Conservation (phyloP, 2,888 invertebrate species). For the Zelleria hepariella region DNA sequence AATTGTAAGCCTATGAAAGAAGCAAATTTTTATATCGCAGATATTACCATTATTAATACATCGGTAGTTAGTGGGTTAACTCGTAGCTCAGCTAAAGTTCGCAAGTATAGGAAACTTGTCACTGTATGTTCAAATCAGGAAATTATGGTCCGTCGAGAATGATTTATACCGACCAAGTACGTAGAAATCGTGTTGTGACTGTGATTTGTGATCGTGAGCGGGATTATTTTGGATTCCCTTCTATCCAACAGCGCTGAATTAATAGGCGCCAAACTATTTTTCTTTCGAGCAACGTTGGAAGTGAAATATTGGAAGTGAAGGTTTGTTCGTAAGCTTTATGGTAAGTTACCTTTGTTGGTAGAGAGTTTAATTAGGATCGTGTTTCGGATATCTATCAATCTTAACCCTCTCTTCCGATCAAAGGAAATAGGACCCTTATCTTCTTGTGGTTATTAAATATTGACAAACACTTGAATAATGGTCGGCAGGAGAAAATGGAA, state of each 20-base stretch:
- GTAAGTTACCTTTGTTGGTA: neutral
- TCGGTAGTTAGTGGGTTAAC: too few species aligned
- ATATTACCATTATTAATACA: too few species aligned
- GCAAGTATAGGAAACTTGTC: neutral
- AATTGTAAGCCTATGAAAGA: too few species aligned
- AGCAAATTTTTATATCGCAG: too few species aligned
- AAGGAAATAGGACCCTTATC: neutral
- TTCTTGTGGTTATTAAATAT: neutral
- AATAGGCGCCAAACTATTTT: neutral
- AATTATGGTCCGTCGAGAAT: constrained; percentile 8
- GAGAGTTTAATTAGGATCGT: neutral
- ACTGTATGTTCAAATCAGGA: neutral
- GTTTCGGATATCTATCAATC: neutral
- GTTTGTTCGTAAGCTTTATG: neutral
- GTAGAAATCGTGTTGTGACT: constrained; percentile 28
- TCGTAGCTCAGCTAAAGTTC: neutral
- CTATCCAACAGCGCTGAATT: constrained; percentile 29
- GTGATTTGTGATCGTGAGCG: constrained; percentile 27
- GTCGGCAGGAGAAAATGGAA: neutral
- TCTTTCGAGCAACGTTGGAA: neutral
- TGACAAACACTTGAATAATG: neutral
- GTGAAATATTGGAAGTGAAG: neutral
- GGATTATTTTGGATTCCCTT: constrained; percentile 46
- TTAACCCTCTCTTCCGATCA: neutral
- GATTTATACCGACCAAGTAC: constrained; percentile 24